Conservation (phyloP, 2,113 vertebrate genomes). For the Corythornis vintsioides region DNA sequence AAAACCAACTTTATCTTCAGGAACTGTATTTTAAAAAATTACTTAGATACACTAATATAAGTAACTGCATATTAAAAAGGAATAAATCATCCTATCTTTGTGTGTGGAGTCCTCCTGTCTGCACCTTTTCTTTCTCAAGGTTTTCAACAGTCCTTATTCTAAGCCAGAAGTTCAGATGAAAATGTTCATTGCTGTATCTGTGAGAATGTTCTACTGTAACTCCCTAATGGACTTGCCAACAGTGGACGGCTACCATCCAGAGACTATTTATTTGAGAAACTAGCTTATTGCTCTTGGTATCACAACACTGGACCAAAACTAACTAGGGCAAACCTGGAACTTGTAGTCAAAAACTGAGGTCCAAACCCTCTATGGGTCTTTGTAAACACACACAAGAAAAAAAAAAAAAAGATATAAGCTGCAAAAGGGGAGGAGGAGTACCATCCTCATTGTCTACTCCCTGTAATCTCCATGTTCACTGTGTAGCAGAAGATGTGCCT, state of each 20-base stretch:
- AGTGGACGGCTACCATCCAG: neutral
- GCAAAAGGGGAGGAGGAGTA: neutral
- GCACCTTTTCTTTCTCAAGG: neutral
- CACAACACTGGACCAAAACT: neutral
- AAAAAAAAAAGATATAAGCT: neutral
- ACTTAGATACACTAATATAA: neutral
- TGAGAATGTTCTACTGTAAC: neutral
- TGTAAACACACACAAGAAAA: neutral
- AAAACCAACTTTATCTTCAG: neutral
- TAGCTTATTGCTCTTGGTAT: neutral
- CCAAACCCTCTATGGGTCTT: accelerated
- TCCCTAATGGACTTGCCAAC: neutral
- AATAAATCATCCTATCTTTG: neutral
- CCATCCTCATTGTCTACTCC: accelerated
- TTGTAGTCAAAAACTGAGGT: neutral
- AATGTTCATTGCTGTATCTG: neutral
- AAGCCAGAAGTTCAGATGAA: neutral
- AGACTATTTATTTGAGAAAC: neutral
- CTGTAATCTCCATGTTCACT: neutral
- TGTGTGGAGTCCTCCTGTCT: neutral
- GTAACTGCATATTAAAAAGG: neutral
- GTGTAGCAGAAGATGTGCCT: neutral
- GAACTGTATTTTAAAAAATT: neutral
- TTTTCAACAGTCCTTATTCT: neutral
- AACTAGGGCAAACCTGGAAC: neutral